Evolutionary conservation across 2,888 invertebrate genomes (phyloP).

Genomic region (Ophioninae sp.): DNA sequence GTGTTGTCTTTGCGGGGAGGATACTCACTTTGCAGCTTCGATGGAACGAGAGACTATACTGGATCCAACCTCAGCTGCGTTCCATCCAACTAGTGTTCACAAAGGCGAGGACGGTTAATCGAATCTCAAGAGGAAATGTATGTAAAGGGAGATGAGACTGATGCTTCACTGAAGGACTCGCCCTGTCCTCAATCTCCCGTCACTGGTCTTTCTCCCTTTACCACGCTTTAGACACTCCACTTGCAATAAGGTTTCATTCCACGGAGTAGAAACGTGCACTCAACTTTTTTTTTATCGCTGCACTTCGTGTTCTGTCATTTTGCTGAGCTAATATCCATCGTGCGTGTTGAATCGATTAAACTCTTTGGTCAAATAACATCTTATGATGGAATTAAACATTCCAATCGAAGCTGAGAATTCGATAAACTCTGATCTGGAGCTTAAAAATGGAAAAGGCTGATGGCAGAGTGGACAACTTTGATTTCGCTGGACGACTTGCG

Average conservation of each 20-base stretch:
- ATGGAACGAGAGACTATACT: neutral
- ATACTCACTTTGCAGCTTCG: slow-evolving; percentile 1
- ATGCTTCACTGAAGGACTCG: slow-evolving; percentile 51
- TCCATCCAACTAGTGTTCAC: slow-evolving; percentile 38
- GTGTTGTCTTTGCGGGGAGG: slow-evolving; percentile 33
- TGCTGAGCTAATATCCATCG: neutral
- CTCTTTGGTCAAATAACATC: too few relatives aligned
- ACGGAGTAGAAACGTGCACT: slow-evolving; percentile 15
- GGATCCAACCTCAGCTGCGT: slow-evolving; percentile 4
- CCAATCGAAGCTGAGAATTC: too few relatives aligned
- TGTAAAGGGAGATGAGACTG: slow-evolving; percentile 57
- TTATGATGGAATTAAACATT: too few relatives aligned
- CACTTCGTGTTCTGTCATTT: neutral
- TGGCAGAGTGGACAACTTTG: too few relatives aligned
- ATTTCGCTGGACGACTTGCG: too few relatives aligned
- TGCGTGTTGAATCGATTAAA: too few relatives aligned
- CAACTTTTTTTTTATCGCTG: neutral
- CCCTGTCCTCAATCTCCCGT: slow-evolving; percentile 43
- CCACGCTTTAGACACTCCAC: slow-evolving; percentile 43
- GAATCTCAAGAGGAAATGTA: slow-evolving; percentile 62
- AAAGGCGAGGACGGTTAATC: slow-evolving; percentile 63
- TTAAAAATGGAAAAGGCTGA: too few relatives aligned
- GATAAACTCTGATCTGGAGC: too few relatives aligned
- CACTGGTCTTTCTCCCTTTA: neutral
- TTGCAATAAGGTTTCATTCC: slow-evolving; percentile 34